Percentiles rank a stretch among this genome's conserved stretches.
Conservation (phyloP, 2,888 invertebrate genomes). For the Ceraclea dissimilis region DNA sequence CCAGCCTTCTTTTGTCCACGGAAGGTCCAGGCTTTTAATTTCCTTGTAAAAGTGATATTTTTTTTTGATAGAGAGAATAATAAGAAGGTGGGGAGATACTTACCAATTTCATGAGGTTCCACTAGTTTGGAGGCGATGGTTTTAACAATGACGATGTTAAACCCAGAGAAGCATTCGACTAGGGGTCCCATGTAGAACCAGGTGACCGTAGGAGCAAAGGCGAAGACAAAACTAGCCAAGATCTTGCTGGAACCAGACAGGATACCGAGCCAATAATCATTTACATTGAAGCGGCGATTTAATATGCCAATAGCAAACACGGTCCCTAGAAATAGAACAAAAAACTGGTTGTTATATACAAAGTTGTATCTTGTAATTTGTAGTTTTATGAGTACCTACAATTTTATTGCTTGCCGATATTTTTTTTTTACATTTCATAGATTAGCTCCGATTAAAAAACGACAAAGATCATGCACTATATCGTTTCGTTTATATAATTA, state of each 20-base stretch:
- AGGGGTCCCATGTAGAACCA: slow-evolving; percentile 47
- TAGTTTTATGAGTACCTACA: neutral
- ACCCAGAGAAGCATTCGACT: slow-evolving; percentile 48
- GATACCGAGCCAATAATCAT: slow-evolving; percentile 43
- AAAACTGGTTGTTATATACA: slow-evolving; percentile 2
- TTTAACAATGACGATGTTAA: slow-evolving; percentile 47
- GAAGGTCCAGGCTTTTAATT: too few relatives aligned
- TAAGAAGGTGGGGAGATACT: too few relatives aligned
- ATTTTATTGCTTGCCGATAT: too few relatives aligned
- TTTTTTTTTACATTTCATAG: too few relatives aligned
- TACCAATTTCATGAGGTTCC: slow-evolving; percentile 48
- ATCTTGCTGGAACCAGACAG: slow-evolving; percentile 48
- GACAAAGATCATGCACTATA: too few relatives aligned
- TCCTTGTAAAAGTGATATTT: too few relatives aligned
- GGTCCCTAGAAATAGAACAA: slow-evolving; percentile 35
- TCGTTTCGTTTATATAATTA: too few relatives aligned
- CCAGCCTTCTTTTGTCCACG: too few relatives aligned
- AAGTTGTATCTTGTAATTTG: neutral
- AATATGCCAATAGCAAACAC: slow-evolving; percentile 44
- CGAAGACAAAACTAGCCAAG: slow-evolving; percentile 45
- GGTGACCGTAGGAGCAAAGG: slow-evolving; percentile 40
- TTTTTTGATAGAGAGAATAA: too few relatives aligned
- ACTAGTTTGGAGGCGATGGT: slow-evolving; percentile 52
- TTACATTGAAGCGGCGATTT: slow-evolving; percentile 38
- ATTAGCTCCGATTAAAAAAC: too few relatives aligned